Base-by-base conservation (phyloP, 2,888 invertebrate species). In the Caenorhabditis wallacei region DNA sequence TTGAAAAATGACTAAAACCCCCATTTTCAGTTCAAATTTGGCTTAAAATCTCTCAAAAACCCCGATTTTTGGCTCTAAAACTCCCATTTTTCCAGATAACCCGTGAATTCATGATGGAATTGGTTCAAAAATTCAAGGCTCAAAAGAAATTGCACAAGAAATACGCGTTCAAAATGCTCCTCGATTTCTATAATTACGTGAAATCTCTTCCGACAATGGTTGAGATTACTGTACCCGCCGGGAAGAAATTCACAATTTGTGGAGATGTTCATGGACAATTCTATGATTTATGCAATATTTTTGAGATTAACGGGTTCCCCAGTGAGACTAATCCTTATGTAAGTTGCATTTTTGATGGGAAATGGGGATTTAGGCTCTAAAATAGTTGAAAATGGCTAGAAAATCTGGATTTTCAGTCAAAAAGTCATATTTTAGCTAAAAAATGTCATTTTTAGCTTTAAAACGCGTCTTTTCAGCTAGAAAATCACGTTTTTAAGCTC, bases 191-290 rank as follows among this genome's bases (percentile, higher is more conserved):
- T 93, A 93, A 94, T 16, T 95, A 95, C 92, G 86, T 91, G 63
- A 87, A 86, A 61, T 53, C 94, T 70, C 96, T 95, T 92, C 95
- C 97, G 26, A 95, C 97, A 11, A 93, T 99, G 87, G 95, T 99
- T 1, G 96, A 98, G 92, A 95, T 99, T 72, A 94, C 94, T 84
- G 96, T 99, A 87, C 74, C 82, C 5, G 74, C 63, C 10, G 71
- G 74, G 0, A 57, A 84, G 43, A 86, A 98, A 93, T 98, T 99
- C 93, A 99, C 98, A 53, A 96, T 99, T 66, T 99, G 98, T 93
- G 98, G 98, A 13, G 98, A 99, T 93, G 96, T 99, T 88, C 99
- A 99, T 92, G 99, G 99, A 71, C 99, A 99, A 93, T 99, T 95
- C 94, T 99, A 97, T 92, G 99, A 99, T 93, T 94, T 99, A 82